These are phyloP conservation scores for Stichopus horrens DNA, from an alignment of 53 echinoderm and acorn worm genomes.

Conservation along the genomic window DNA sequence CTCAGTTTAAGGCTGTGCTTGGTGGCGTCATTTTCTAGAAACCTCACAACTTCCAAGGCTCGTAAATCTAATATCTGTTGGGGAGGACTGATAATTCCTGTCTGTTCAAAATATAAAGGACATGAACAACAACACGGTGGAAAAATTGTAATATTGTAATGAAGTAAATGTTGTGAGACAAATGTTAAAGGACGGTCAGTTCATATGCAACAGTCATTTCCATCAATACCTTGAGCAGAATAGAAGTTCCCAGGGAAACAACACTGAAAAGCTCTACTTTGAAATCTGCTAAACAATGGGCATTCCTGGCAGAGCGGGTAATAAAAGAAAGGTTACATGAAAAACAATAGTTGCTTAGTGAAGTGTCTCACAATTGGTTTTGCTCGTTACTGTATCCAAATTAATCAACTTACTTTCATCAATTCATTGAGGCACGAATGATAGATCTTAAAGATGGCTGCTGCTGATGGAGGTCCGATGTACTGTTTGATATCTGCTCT, in stretches of 20 bases:
- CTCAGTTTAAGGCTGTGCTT: conserved; percentile 72
- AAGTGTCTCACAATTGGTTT: too few species aligned
- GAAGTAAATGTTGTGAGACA: too few species aligned
- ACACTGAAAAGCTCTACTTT: too few species aligned
- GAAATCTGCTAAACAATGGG: too few species aligned
- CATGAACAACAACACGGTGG: neutral
- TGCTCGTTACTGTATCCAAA: too few species aligned
- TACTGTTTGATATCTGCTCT: conserved; percentile 91
- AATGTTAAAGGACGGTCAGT: too few species aligned
- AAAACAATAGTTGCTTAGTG: too few species aligned
- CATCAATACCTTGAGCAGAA: too few species aligned
- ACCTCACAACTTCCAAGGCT: conserved; percentile 74
- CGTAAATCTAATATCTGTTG: conserved; percentile 75
- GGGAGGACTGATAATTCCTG: conserved; percentile 72
- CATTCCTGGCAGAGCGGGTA: too few species aligned
- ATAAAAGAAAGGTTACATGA: too few species aligned
- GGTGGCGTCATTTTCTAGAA: conserved; percentile 82
- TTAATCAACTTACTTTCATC: conserved; percentile 69
- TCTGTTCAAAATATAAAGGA: conserved; percentile 40
- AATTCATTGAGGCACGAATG: conserved; percentile 87
- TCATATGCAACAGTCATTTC: too few species aligned
- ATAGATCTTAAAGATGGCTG: conserved; percentile 86
- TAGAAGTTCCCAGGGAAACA: too few species aligned
- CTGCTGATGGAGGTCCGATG: conserved; percentile 83
- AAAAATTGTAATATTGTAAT: neutral